These are phyloP conservation scores for Nesoenas mayeri DNA, from an alignment of 2,113 vertebrate genomes.

Conservation along the genomic window DNA sequence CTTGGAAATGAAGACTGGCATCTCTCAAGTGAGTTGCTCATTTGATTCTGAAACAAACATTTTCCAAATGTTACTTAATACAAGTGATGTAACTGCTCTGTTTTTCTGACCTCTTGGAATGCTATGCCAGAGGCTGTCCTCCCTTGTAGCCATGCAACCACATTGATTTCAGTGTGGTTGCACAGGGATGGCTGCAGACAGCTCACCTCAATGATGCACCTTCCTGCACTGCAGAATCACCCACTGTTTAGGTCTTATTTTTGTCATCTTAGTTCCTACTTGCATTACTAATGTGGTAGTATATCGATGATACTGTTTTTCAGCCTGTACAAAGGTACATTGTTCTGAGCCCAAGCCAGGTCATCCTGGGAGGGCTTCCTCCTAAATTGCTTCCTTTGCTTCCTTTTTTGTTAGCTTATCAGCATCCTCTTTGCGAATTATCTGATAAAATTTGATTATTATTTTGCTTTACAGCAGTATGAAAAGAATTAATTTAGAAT, in stretches of 20 bases:
- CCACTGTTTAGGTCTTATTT: background rate
- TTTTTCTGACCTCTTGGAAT: background rate
- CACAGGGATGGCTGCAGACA: background rate
- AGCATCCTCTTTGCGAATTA: background rate
- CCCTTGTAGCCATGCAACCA: background rate
- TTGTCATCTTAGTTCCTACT: background rate
- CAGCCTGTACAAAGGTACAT: background rate
- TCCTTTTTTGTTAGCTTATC: background rate
- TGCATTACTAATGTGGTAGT: background rate
- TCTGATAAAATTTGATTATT: background rate
- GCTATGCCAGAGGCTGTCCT: background rate
- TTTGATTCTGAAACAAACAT: background rate
- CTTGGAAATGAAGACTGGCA: background rate
- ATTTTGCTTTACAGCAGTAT: background rate
- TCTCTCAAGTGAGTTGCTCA: background rate
- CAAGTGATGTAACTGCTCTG: background rate
- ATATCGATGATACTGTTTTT: background rate
- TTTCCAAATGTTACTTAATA: background rate
- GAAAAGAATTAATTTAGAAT: background rate
- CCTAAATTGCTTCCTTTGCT: background rate
- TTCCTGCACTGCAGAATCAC: background rate
- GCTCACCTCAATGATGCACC: rapidly evolving
- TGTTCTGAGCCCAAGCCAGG: background rate
- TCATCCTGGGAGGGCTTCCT: background rate
- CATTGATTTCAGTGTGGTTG: background rate